Base-by-base conservation (phyloP, 1,140 invertebrate species). In the Wiebesia pumilae region DNA sequence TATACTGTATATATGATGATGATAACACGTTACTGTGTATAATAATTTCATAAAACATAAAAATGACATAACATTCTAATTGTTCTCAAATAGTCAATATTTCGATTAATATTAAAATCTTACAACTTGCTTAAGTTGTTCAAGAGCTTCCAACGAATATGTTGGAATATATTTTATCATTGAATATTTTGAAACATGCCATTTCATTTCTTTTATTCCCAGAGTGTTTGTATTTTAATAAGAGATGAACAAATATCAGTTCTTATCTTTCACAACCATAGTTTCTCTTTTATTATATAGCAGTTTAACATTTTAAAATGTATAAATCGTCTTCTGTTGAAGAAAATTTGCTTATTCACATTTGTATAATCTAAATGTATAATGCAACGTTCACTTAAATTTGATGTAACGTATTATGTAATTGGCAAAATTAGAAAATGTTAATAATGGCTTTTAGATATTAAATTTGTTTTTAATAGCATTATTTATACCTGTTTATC, bases 201-300 rank as follows among this genome's bases (percentile, higher is more conserved):
- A n/a, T 40, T 0, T 3, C 4, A 43, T 75, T 14, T n/a, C 9
- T 43, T 43, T 43, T 75, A 75, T n/a, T 75, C 3, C 1, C 69
- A 43, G 38, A 75, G n/a, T 75, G 24, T 43, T 75, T 43, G 38
- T 3, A 75, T 75, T 75, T 73, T 75, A 35, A 43, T 43, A 75
- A 75, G 43, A 40, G 24, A 6, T 75, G 4, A 75, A 43, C 24
- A 75, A 43, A 75, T 43, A 75, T n/a, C 0, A 43, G 3, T 0
- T 27, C 6, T 73, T 73, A 73, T 73, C 35, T 73, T 40, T 14
- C 35, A 35, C 3, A 69, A 73, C 40, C n/a, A n/a, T n/a, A n/a
- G n/a, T n/a, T n/a, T n/a, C n/a, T n/a, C n/a, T n/a, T n/a, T n/a
- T n/a, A n/a, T n/a, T n/a, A 27, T 14, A 47, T 67, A 67, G 67